Evolutionary conservation across 2,113 vertebrate species (phyloP).

Genomic region (Paralichthys olivaceus): DNA sequence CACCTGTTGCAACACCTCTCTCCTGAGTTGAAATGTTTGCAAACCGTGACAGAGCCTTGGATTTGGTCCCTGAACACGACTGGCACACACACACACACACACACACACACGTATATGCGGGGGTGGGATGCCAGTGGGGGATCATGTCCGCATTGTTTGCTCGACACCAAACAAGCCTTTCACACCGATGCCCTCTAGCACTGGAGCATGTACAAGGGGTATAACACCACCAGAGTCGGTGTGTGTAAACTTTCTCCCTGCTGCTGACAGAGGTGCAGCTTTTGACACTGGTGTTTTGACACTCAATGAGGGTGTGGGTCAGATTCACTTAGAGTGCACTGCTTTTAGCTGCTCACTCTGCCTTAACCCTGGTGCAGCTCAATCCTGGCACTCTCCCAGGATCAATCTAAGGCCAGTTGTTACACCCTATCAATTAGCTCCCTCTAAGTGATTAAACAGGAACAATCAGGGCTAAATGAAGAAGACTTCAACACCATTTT

Average conservation of each 20-base stretch:
- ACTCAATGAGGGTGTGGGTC: not conserved
- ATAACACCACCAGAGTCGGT: not conserved
- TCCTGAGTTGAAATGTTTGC: not conserved
- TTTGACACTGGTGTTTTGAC: constrained; percentile 30
- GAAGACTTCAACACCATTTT: not conserved
- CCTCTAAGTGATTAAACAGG: not conserved
- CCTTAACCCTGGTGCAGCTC: not conserved
- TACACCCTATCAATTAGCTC: not conserved
- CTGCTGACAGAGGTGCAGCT: constrained; percentile 1
- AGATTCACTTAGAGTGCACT: not conserved
- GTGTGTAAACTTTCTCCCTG: constrained; percentile 8
- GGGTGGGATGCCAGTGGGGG: constrained; percentile 7
- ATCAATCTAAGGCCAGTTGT: not conserved
- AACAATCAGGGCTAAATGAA: constrained; percentile 9
- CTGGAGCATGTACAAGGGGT: constrained; percentile 6
- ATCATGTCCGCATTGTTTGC: constrained; percentile 10
- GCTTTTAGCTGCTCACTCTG: constrained; percentile 13
- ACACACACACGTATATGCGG: not conserved
- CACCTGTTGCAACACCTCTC: not conserved
- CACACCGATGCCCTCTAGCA: not conserved
- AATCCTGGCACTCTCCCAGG: constrained; percentile 14
- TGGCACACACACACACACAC: not conserved
- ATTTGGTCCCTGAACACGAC: not conserved
- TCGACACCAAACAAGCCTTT: constrained; percentile 16
- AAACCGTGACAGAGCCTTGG: not conserved